phyloP scores from a whole-genome alignment of 2,888 invertebrate species.

The Erebia epiphron region DNA sequence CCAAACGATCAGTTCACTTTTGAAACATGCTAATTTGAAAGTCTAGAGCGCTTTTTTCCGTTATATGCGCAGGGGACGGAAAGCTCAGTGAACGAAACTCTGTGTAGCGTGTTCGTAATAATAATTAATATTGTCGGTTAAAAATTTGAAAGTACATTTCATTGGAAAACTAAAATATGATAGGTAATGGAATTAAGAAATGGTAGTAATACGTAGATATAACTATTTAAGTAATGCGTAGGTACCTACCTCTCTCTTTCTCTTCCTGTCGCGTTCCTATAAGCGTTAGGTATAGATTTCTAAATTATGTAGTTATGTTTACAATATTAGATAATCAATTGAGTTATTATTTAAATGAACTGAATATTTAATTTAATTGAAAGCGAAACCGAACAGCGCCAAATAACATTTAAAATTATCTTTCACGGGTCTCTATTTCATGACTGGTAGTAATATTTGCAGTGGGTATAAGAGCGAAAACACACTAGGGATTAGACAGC shows the following conservation, averaged over 20 bases:
- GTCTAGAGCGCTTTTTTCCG: constrained; percentile 55
- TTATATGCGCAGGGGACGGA: background rate
- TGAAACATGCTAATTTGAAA: constrained; percentile 76
- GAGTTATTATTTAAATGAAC: constrained; percentile 81
- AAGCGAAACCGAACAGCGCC: constrained; percentile 21
- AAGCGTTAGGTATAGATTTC: too few species aligned
- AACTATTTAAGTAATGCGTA: background rate
- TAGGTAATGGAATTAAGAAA: too few species aligned
- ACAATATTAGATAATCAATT: constrained; percentile 41
- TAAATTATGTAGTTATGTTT: background rate
- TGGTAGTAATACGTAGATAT: too few species aligned
- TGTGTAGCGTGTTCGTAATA: background rate
- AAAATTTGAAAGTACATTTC: too few species aligned
- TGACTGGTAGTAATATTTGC: too few species aligned
- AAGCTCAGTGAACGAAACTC: background rate
- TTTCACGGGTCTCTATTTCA: too few species aligned
- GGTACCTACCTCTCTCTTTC: background rate
- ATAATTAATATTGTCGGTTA: too few species aligned
- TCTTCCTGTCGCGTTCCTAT: too few species aligned
- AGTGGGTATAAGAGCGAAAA: too few species aligned
- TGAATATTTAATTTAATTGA: constrained; percentile 68
- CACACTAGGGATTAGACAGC: too few species aligned
- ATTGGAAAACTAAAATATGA: too few species aligned
- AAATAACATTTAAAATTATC: background rate
- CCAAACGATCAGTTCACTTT: constrained; percentile 72